Conservation (phyloP, 2,888 invertebrate species). For the Cynaeus angustus region DNA sequence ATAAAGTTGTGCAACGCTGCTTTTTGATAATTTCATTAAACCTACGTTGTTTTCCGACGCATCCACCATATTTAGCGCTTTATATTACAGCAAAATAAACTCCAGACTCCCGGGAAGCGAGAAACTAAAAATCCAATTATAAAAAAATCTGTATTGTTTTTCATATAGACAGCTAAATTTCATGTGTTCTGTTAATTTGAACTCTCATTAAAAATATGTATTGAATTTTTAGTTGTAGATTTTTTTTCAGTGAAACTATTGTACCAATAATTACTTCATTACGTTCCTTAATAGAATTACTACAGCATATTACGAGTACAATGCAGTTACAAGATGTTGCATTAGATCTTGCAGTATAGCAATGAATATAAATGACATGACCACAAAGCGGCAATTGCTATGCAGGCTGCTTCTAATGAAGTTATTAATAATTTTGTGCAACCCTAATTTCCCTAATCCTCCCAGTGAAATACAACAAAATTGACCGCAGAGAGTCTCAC, state of each 20-base stretch:
- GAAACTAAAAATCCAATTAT: not conserved
- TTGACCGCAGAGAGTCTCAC: constrained; percentile 19
- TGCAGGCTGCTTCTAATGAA: constrained; percentile 37
- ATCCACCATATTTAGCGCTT: too few species aligned
- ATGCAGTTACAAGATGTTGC: constrained; percentile 12
- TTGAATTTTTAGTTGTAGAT: too few species aligned
- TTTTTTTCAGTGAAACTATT: not conserved
- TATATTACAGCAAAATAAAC: too few species aligned
- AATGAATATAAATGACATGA: constrained; percentile 32
- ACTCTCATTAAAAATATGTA: too few species aligned
- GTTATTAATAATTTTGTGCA: constrained; percentile 43
- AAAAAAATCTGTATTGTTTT: too few species aligned
- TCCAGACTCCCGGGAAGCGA: too few species aligned
- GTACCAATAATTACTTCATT: not conserved
- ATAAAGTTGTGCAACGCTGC: too few species aligned
- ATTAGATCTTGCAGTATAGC: constrained; percentile 20
- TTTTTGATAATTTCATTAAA: too few species aligned
- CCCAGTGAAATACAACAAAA: constrained; percentile 34
- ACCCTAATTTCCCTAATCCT: constrained; percentile 38
- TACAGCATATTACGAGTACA: not conserved
- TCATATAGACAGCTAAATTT: too few species aligned
- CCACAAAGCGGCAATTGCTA: constrained; percentile 43
- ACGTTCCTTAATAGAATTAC: not conserved
- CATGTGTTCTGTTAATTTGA: too few species aligned
- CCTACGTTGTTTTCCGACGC: too few species aligned